Percentiles rank a stretch among this genome's conserved stretches.
Evolutionary conservation across 1,140 invertebrate species (phyloP).

Genomic region (Bilobella aurantiaca): DNA sequence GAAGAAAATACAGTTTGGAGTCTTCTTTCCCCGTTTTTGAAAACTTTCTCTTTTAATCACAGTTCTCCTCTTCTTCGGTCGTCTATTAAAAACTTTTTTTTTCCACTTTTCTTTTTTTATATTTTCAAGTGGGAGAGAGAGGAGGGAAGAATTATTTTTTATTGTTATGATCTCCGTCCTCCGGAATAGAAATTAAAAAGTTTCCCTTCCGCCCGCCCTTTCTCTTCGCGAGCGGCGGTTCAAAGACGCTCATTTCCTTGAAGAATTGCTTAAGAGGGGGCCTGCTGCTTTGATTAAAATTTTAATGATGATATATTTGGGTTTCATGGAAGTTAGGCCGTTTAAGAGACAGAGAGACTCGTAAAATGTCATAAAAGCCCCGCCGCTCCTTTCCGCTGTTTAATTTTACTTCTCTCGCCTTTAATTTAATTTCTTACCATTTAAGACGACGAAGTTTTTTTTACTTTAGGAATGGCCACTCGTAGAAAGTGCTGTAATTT

Average conservation of each 20-base stretch:
- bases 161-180: slow-evolving; percentile 2
- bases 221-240: not conserved
- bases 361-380: not conserved
- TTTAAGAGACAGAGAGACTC: not conserved
- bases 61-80: not conserved
- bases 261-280: not conserved
- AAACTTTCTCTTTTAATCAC: slow-evolving; percentile 3
- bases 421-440: not conserved
- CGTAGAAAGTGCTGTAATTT: no score
- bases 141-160: slow-evolving; percentile 1
- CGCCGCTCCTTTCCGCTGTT: not conserved
- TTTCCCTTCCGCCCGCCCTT: no score
- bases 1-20: not conserved
- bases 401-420: slow-evolving; percentile 1
- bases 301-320: slow-evolving; percentile 5
- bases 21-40: not conserved
- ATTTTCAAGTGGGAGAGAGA: not conserved
- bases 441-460: no score
- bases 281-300: not conserved
- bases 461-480: no score
- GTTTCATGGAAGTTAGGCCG: not conserved
- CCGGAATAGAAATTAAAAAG: slow-evolving; percentile 3
- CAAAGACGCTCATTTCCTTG: not conserved
- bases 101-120: no score
- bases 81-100: not conserved